A percentile compares a stretch with the other conserved stretches of the same genome.
phyloP scores from a whole-genome alignment of 2,113 vertebrate species.

The Cricetomys ansorgei region DNA sequence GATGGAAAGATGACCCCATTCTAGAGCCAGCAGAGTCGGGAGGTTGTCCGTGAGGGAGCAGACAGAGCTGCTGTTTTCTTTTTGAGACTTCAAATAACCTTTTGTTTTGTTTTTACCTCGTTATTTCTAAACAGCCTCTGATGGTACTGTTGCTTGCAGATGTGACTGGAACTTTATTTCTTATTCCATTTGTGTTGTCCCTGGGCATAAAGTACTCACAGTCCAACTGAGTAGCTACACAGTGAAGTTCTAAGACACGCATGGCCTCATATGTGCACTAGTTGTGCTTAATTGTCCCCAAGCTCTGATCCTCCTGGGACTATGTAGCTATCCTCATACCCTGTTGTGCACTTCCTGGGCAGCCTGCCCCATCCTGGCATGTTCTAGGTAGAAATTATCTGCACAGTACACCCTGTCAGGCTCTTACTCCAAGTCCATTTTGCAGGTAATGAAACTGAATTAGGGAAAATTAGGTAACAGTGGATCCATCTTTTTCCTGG shows the following conservation, averaged over 20 bases:
- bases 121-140: background rate
- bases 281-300: background rate
- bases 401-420: background rate
- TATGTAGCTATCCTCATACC: background rate
- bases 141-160: background rate
- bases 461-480: background rate
- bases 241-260: rapidly evolving
- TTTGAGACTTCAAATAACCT: background rate
- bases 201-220: background rate
- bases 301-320: background rate
- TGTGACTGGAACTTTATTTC: background rate
- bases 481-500: background rate
- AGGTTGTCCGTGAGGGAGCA: background rate
- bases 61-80: background rate
- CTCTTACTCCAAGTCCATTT: background rate
- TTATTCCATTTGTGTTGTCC: too few species aligned
- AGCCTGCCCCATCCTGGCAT: background rate
- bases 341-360: background rate
- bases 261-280: background rate
- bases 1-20: background rate
- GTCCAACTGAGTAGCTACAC: background rate
- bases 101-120: background rate
- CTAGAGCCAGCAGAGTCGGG: background rate
- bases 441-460: background rate
- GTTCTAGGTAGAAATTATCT: background rate